Evolutionary conservation across 1,140 invertebrate genomes (phyloP).

Genomic region (Aplysia californica): DNA sequence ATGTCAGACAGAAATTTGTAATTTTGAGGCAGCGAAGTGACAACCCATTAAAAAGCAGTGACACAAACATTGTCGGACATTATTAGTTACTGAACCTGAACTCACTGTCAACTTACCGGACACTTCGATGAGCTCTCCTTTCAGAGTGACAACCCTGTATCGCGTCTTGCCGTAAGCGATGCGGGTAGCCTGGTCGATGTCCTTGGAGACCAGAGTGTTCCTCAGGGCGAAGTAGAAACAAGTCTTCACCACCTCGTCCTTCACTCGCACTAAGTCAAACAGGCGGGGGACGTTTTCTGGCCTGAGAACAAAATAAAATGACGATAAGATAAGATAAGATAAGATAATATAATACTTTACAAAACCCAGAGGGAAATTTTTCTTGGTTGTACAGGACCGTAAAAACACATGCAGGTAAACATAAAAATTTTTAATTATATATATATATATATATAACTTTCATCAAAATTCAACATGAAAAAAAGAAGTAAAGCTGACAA

Average conservation of each 20-base stretch:
- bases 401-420: too few species aligned
- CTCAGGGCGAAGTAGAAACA: slow-evolving; percentile 93
- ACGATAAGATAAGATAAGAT: neutral
- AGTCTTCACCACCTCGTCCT: slow-evolving; percentile 80
- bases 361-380: neutral
- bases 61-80: too few species aligned
- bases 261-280: slow-evolving; percentile 88
- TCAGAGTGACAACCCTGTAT: slow-evolving; percentile 89
- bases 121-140: slow-evolving; percentile 91
- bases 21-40: too few species aligned
- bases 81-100: too few species aligned
- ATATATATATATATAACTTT: too few species aligned
- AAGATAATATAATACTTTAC: neutral
- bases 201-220: slow-evolving; percentile 89
- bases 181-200: slow-evolving; percentile 88
- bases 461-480: too few species aligned
- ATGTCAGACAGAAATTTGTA: too few species aligned
- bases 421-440: too few species aligned
- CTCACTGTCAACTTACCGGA: slow-evolving; percentile 71
- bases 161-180: slow-evolving; percentile 85
- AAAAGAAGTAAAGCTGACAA: too few species aligned
- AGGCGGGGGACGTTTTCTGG: slow-evolving; percentile 80
- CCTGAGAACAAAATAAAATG: slow-evolving; percentile 36
- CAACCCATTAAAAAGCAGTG: too few species aligned
- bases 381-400: too few species aligned